Evolutionary conservation across 2,797 vertebrate genomes (phyloP), one percentile per base, ranked within the genome.

Genomic region (Rhabdophis nuchalis): DNA sequence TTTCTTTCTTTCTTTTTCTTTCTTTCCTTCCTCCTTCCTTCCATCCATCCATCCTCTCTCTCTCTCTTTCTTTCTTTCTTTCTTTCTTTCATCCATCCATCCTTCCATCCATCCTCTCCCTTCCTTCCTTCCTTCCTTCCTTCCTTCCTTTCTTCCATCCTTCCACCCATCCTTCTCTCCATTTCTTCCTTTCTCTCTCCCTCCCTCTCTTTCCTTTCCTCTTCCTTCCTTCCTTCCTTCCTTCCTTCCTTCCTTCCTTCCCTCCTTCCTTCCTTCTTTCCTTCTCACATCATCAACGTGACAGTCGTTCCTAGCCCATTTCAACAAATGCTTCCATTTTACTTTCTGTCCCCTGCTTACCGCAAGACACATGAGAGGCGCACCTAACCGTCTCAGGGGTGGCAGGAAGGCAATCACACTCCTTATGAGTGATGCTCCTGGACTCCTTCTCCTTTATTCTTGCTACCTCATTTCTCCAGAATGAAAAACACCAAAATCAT

Each of bases 71-170:
- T 54, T 54, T 13, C 4, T 6, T 56, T 18, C 54, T 1, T 18
- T 18, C 13, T 4, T 18, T 18, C 54, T 0, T 56, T 5, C 16
- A 0, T 18, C 54, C 16, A 1, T 18, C 54, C 16, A 0, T 18
- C 14, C 0, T 4, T 18, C 54, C 14, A 1, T 53, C 52, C 52
- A 2, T 53, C 18, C 14, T 56, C 1, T 1, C 0, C 23, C 7
- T 14, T 12, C 4, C 11, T n/a, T 64, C 1, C 11, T 29, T n/a
- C 4, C 27, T n/a, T n/a, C 1, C 61, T 4, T n/a, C 2, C 3
- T 5, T 12, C 11, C 29, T 29, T 61, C 14, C 8, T 10, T 16
- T 5, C 16, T n/a, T n/a, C n/a, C n/a, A n/a, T n/a, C n/a, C n/a
- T n/a, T n/a, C n/a, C n/a, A n/a, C n/a, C n/a, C n/a, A n/a, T n/a